Conservation (phyloP, 2,113 vertebrate genomes). For the Ranitomeya variabilis region DNA sequence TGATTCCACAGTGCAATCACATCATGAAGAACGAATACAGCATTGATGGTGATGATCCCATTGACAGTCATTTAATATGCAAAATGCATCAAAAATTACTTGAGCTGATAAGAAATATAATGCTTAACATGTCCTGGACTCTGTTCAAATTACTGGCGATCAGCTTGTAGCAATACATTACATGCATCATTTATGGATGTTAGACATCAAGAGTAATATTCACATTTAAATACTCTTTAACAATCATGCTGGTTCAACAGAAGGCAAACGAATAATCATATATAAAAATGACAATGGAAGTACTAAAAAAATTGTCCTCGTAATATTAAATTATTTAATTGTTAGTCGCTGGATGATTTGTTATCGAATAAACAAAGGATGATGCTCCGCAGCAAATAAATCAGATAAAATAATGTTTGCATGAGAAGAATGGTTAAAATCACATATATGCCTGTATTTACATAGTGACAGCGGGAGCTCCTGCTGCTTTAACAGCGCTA, state of each 20-base stretch:
- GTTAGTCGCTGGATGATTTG: not conserved
- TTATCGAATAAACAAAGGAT: not conserved
- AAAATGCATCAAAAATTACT: slow-evolving; percentile 61
- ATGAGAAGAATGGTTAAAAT: not conserved
- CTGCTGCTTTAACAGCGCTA: not conserved
- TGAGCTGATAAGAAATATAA: slow-evolving; percentile 62
- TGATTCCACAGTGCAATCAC: slow-evolving; percentile 63
- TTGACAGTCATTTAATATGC: slow-evolving; percentile 68
- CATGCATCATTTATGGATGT: slow-evolving; percentile 50
- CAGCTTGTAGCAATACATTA: slow-evolving; percentile 52
- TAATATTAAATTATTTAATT: slow-evolving; percentile 16
- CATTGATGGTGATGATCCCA: slow-evolving; percentile 71
- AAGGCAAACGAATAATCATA: slow-evolving; percentile 33
- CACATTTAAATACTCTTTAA: slow-evolving; percentile 44
- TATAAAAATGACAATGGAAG: not conserved
- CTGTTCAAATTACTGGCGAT: slow-evolving; percentile 12
- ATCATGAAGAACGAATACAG: slow-evolving; percentile 66
- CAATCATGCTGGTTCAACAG: slow-evolving; percentile 30
- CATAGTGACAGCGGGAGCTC: not conserved
- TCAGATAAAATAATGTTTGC: not conserved
- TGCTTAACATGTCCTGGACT: slow-evolving; percentile 55
- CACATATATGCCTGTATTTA: not conserved
- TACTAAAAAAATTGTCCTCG: not conserved
- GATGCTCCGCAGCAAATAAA: not conserved
- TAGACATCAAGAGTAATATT: slow-evolving; percentile 43